These are phyloP conservation scores for Clarias gariepinus DNA, from an alignment of 2,113 vertebrate species.

Conservation along the genomic window DNA sequence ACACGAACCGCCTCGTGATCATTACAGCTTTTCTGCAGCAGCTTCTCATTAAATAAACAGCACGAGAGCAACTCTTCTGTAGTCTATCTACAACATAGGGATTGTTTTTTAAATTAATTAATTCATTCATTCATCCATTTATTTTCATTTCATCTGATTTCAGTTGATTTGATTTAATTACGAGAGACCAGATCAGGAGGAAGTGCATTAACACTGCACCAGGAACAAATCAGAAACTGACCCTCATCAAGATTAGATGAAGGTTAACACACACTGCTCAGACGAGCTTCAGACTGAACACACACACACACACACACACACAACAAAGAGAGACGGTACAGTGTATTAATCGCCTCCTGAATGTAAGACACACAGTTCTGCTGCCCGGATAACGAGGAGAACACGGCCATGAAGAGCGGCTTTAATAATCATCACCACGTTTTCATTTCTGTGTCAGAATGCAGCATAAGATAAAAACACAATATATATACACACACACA, in stretches of 20 bases:
- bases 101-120: no score
- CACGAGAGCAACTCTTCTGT: not conserved
- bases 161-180: not conserved
- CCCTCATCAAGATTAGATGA: not conserved
- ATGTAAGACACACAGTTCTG: not conserved
- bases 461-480: conserved; percentile 13
- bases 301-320: conserved; percentile 4
- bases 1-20: no score
- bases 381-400: not conserved
- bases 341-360: conserved; percentile 10
- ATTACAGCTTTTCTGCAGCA: no score
- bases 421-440: not conserved
- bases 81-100: not conserved
- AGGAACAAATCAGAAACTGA: not conserved
- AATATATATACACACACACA: not conserved
- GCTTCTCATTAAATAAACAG: no score
- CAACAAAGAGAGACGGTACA: not conserved
- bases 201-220: not conserved
- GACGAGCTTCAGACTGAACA: not conserved
- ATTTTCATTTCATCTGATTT: not conserved
- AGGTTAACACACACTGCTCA: not conserved
- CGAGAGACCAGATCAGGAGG: not conserved
- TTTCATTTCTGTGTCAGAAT: conserved; percentile 29
- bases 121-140: not conserved
- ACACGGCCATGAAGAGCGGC: not conserved